phyloP scores from a whole-genome alignment of 2,888 invertebrate species.

The Matsumyia berberina region DNA sequence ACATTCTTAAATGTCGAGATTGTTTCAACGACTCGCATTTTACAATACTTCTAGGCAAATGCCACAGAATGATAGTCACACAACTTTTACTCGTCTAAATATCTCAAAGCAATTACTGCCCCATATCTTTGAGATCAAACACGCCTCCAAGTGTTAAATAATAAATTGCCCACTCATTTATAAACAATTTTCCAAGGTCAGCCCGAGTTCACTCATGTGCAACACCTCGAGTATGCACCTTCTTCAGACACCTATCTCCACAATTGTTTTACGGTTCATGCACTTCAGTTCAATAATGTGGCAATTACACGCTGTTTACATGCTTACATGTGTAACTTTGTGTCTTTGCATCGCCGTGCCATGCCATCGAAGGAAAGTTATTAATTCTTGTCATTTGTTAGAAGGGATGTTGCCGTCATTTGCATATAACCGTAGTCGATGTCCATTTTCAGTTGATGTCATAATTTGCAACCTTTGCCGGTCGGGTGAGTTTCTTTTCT shows the following conservation, averaged over 20 bases:
- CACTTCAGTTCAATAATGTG: constrained; percentile 26
- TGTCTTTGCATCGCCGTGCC: background rate
- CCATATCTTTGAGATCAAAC: background rate
- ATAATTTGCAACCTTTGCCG: constrained; percentile 71
- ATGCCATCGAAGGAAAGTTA: constrained; percentile 8
- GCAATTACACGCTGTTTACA: constrained; percentile 30
- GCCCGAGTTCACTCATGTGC: background rate
- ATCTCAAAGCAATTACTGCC: background rate
- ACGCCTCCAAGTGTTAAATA: constrained; percentile 29
- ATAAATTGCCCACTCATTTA: constrained; percentile 15
- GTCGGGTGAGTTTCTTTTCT: constrained; percentile 64
- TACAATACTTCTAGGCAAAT: too few relatives aligned
- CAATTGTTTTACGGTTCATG: constrained; percentile 42
- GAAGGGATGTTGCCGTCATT: constrained; percentile 48
- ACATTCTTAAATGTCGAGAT: too few relatives aligned
- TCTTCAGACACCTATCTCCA: constrained; percentile 14
- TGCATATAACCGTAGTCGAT: constrained; percentile 25
- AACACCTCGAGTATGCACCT: constrained; percentile 16
- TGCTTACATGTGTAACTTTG: constrained; percentile 8
- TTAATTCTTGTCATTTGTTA: constrained; percentile 49
- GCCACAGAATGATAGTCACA: background rate
- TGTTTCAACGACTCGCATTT: too few relatives aligned
- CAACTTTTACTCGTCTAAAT: background rate
- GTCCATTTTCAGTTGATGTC: constrained; percentile 29
- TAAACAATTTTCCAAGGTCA: constrained; percentile 31